Conservation (phyloP, 2,888 invertebrate genomes). For the Drosophila antonietae region DNA sequence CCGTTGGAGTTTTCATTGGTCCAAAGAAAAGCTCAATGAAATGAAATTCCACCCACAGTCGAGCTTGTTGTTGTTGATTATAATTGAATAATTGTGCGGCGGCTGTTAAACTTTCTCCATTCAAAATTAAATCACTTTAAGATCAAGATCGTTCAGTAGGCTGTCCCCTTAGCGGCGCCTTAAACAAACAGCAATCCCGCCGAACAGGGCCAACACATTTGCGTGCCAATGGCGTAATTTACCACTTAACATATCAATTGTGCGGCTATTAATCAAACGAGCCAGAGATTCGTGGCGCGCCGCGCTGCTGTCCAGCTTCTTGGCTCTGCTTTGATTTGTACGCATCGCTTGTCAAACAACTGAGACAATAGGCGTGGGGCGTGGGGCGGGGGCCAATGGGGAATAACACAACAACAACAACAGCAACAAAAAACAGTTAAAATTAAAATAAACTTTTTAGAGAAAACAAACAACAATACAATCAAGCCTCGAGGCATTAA, state of each 20-base stretch:
- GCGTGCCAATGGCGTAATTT: constrained; percentile 80
- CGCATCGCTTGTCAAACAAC: constrained; percentile 80
- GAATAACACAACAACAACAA: constrained; percentile 2
- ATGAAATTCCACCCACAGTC: constrained; percentile 1
- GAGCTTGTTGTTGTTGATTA: constrained; percentile 1
- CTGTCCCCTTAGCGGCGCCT: constrained; percentile 71
- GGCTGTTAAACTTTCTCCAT: constrained; percentile 67
- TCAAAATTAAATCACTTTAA: constrained; percentile 76
- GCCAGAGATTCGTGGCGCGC: constrained; percentile 37
- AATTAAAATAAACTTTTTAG: constrained; percentile 13
- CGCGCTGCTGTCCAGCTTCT: constrained; percentile 30
- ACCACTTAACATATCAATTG: constrained; percentile 80
- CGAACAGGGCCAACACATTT: constrained; percentile 58
- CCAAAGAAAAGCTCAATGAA: constrained; percentile 24
- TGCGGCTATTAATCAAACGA: constrained; percentile 79
- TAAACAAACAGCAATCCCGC: constrained; percentile 58
- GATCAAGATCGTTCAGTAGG: constrained; percentile 49
- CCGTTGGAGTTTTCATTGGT: constrained; percentile 30
- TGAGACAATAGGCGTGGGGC: constrained; percentile 56
- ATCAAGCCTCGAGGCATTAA: constrained; percentile 24
- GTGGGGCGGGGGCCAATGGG: constrained; percentile 25
- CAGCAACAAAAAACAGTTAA: constrained; percentile 8
- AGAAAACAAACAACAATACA: constrained; percentile 19
- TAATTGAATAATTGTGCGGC: constrained; percentile 69
- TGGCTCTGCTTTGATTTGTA: constrained; percentile 76